Evolutionary conservation across 2,888 invertebrate species (phyloP), one percentile per base, ranked within the genome.

Genomic region (Athalia circularis): DNA sequence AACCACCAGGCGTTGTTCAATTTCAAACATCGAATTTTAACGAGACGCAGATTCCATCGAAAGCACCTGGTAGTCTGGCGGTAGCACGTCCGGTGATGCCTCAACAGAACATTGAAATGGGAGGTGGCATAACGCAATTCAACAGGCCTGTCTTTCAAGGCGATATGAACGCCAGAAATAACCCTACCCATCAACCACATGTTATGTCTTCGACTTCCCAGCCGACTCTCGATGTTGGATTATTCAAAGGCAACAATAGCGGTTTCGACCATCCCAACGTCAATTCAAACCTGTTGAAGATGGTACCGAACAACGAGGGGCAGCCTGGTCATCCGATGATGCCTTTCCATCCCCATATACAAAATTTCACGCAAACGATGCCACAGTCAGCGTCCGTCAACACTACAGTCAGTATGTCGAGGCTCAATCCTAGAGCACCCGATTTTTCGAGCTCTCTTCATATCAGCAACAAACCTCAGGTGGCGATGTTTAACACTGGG

Each of bases 381-480:
- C 79, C 87, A 82, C 85, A 91, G 85, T 81, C 90, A 57, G 84
- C 85, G 81, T 85, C 91, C 82, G 86, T 90, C 79, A 86, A 88
- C 80, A 91, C 92, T 48, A 91, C 92, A 29, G 92, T 93, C 80
- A 92, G 91, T 76, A 92, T 93, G 91, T 94, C 94, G 61, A 93
- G 95, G 77, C 91, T 96, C 61, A 97, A 96, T 90, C 95, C 96
- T 0, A 94, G 96, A 84, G 96, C 96, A 4, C 95, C 96, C 0
- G 95, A 95, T 85, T 96, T 96, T 88, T 93, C 94, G 0, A 92
- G 93, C 81, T 91, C 92, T 61, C 85, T 91, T 47, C 92, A 91
- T 81, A 84, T 89, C 74, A 88, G 84, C 72, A 89, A 81, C 80
- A 90, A 90, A 61, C 88, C 88, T 0, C 89, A 88, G 80, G 89